Evolutionary conservation across 2,113 vertebrate species (phyloP), one percentile per base, ranked within the genome.

Genomic region (Coryphaenoides rupestris): DNA sequence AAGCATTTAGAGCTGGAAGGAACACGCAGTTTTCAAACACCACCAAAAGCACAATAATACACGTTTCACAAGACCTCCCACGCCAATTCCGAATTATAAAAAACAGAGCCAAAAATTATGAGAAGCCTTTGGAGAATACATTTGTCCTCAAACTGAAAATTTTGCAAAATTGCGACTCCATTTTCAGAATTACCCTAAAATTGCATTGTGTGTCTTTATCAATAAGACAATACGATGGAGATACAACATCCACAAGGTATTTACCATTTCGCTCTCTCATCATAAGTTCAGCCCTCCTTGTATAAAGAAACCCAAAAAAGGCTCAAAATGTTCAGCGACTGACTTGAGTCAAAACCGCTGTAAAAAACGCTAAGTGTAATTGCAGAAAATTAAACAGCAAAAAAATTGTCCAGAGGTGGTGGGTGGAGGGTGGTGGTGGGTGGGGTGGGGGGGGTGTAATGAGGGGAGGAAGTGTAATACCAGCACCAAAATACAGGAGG

Each of bases 201-300:
- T 56, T 69, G 17, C 33, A 10, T 17, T 17, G 47, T 17, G 47
- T 17, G 17, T 28, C 7, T 55, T 45, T 19, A 73, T 56, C 79
- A 68, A 33, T 40, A 73, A 70, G 46, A 84, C 26, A 59, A 22
- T 61, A 15, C 9, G 54, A 72, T 58, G 58, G 75, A 74, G 58
- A 69, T 16, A 72, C 55, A 61, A 71, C 7, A 62, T 81, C 72
- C 70, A 53, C 4, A 55, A 19, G 21, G 79, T 91, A 90, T 79
- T 92, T 92, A 92, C 90, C 90, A 92, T 92, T 89, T 87, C 80
- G 80, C 80, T 89, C 80, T 91, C 77, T 87, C 90, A 92, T 90
- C 88, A 89, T 91, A 91, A 91, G 89, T 83, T 85, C 82, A 75
- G 77, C 76, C 66, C 75, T 77, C 66, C 77, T 78, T 82, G 68